phyloP scores from a whole-genome alignment of 2,797 vertebrate genomes.

The Lagorchestes hirsutus region DNA sequence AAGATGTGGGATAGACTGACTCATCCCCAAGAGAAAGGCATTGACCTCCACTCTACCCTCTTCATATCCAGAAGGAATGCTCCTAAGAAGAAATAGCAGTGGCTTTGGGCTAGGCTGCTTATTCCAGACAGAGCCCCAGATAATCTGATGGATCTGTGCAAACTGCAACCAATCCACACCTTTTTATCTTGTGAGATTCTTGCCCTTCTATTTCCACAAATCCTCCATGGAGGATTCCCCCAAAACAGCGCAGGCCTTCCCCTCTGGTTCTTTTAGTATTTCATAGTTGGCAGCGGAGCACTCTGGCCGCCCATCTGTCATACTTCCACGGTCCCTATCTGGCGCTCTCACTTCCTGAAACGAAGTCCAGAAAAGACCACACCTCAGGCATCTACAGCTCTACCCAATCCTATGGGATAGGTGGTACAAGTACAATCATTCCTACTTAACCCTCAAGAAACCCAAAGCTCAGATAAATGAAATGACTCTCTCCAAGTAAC shows the following conservation, averaged over 20 bases:
- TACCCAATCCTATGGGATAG: neutral
- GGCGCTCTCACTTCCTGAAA: neutral
- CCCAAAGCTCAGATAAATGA: neutral
- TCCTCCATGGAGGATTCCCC: neutral
- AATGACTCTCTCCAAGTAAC: neutral
- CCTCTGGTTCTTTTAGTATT: neutral
- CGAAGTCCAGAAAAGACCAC: neutral
- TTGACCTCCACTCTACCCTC: neutral
- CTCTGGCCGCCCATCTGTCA: neutral
- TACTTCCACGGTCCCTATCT: neutral
- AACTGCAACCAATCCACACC: neutral
- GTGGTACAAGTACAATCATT: neutral
- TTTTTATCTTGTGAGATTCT: neutral
- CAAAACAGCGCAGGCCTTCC: neutral
- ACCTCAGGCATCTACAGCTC: neutral
- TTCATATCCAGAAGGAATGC: neutral
- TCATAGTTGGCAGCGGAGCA: neutral
- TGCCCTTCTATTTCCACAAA: neutral
- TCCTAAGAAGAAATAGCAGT: neutral
- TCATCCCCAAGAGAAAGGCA: neutral
- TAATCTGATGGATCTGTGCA: neutral
- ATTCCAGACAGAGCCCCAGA: neutral
- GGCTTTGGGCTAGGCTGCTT: neutral
- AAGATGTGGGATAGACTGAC: neutral
- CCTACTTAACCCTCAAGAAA: fast-evolving